phyloP scores from a whole-genome alignment of 2,888 invertebrate genomes.

The Nemotelus nigrinus region DNA sequence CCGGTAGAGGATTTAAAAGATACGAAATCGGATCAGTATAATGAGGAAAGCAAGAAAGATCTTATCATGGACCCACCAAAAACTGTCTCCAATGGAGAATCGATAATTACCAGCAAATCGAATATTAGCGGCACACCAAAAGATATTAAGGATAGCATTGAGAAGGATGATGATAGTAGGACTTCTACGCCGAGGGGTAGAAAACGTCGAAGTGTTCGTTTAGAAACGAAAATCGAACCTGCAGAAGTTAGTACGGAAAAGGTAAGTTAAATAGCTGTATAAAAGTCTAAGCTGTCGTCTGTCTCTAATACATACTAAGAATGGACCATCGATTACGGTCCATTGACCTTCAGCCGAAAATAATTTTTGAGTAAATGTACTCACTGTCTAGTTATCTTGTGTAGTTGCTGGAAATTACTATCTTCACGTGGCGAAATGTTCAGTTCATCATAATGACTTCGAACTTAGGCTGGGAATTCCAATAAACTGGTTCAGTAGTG shows the following conservation, averaged over 20 bases:
- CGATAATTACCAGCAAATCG: neutral
- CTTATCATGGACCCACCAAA: neutral
- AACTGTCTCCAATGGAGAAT: neutral
- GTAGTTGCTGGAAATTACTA: too few species aligned
- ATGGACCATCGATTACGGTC: too few species aligned
- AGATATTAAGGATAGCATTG: constrained; percentile 50
- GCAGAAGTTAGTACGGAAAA: constrained; percentile 50
- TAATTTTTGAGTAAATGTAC: too few species aligned
- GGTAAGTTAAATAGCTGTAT: constrained; percentile 13
- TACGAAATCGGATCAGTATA: neutral
- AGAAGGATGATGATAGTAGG: too few species aligned
- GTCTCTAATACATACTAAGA: too few species aligned
- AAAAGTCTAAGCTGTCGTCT: too few species aligned
- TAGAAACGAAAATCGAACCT: constrained; percentile 60
- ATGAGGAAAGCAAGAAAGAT: neutral
- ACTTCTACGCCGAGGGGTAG: constrained; percentile 52
- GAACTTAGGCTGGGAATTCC: too few species aligned
- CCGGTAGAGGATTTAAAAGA: neutral
- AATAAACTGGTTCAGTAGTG: too few species aligned
- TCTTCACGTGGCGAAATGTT: too few species aligned
- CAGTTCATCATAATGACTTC: too few species aligned
- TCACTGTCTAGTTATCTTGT: too few species aligned
- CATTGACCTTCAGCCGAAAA: too few species aligned
- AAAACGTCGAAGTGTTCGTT: constrained; percentile 60
- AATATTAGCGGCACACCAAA: neutral